These are phyloP conservation scores for Periophthalmus magnuspinnatus DNA, from an alignment of 2,797 vertebrate species.

Conservation along the genomic window DNA sequence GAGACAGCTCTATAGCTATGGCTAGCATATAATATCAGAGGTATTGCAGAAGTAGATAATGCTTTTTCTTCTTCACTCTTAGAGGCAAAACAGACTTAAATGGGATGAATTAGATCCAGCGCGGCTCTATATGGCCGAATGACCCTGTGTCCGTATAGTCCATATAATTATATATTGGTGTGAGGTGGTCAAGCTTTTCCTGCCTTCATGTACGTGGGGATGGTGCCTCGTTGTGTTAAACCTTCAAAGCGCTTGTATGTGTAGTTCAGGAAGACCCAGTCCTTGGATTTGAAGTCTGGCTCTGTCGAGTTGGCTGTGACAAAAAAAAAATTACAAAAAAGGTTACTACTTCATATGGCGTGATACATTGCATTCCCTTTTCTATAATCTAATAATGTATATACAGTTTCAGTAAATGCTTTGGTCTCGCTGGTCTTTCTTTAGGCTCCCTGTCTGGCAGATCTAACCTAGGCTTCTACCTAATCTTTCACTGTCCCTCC, in stretches of 20 bases:
- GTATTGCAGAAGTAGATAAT: conserved; percentile 58
- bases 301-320: conserved; percentile 88
- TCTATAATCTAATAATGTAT: no score
- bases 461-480: no score
- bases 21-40: conserved; percentile 62
- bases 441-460: no score
- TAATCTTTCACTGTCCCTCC: no score
- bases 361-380: no score
- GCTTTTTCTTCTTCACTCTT: conserved; percentile 42
- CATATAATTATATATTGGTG: background rate
- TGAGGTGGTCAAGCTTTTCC: conserved; percentile 84
- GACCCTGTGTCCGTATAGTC: conserved; percentile 75
- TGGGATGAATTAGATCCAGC: conserved; percentile 65
- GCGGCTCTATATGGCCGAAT: conserved; percentile 45
- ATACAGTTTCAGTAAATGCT: no score
- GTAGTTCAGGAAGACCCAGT: conserved; percentile 99
- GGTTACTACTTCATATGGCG: background rate
- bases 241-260: conserved; percentile 99
- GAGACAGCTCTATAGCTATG: conserved; percentile 62
- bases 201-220: conserved; percentile 95
- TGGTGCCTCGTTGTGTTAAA: conserved; percentile 93
- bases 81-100: conserved; percentile 42
- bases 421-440: no score
- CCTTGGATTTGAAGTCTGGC: conserved; percentile 98
- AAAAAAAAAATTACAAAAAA: conserved; percentile 9